Base-by-base conservation (phyloP, 2,113 vertebrate species). In the Varanus salvator region DNA sequence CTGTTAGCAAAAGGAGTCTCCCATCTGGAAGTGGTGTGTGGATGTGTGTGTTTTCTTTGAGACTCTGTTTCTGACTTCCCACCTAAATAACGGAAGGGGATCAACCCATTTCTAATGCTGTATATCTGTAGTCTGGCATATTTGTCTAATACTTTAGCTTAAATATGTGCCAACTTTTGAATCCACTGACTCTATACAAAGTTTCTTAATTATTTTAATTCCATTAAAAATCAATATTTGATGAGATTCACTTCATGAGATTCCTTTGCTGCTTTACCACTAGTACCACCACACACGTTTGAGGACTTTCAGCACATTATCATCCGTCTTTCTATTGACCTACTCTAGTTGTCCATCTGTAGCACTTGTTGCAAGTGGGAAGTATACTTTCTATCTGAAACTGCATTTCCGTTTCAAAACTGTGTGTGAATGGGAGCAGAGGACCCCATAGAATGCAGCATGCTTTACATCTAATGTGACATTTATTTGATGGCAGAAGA, bases 401-500 rank as follows among this genome's bases (percentile, higher is more conserved):
- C 82, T 69, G 60, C 31, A 69, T 85, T 89, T 80, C 86, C 19
- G 60, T 68, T 89, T 92, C 92, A 91, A 92, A 89, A 91, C 94
- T 31, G 34, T 23, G 29, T 93, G 94, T 94, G 23, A 80, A 93
- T 89, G 80, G 83, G 86, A 96, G 68, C 92, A 93, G 91, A 94
- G 91, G 91, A 71, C n/a, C 92, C 87, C 85, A 87, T 90, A 93
- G 94, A 93, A 95, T 87, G 83, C 80, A 90, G 5, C 91, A 66
- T 91, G 92, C 93, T 95, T 95, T 90, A 95, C 80, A 86, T 94
- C 90, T 92, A 92, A 93, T 69, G 84, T 96, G 96, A 95, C 95
- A 96, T 96, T 97, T 95, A 95, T 97, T 95, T 96, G 95, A 96
- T 94, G 95, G 68, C 85, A 89, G 94, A 95, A 95, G 92, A 96